Conservation (phyloP, 1,140 invertebrate species). For the Drosophila lini region DNA sequence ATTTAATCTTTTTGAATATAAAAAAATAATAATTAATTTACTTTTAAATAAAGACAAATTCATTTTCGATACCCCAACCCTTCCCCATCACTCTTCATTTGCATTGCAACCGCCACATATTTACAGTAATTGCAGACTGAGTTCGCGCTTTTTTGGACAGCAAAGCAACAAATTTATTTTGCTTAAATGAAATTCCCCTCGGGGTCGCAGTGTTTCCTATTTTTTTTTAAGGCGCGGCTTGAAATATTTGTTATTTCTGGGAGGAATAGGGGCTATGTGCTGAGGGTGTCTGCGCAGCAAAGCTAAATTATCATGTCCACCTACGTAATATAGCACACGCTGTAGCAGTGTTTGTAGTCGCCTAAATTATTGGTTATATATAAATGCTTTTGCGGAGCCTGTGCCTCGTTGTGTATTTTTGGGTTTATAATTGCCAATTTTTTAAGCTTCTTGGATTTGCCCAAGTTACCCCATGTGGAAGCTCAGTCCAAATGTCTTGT, state of each 20-base stretch:
- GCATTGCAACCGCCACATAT: slow-evolving; percentile 54
- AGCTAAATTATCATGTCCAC: slow-evolving; percentile 77
- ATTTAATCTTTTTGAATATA: no score
- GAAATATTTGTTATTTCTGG: slow-evolving; percentile 38
- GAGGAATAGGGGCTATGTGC: slow-evolving; percentile 14
- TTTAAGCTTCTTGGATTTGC: slow-evolving; percentile 11
- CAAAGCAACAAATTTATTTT: slow-evolving; percentile 75
- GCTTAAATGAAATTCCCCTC: slow-evolving; percentile 71
- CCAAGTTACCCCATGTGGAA: slow-evolving; percentile 18
- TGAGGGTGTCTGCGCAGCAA: slow-evolving; percentile 60
- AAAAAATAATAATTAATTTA: background rate
- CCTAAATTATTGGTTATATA: slow-evolving; percentile 79
- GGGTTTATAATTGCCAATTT: slow-evolving; percentile 65
- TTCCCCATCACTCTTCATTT: slow-evolving; percentile 43
- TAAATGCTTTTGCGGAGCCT: slow-evolving; percentile 49
- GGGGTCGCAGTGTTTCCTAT: slow-evolving; percentile 45
- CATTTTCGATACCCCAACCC: background rate
- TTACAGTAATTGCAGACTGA: slow-evolving; percentile 65
- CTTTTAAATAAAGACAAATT: background rate
- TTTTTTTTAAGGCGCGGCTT: slow-evolving; percentile 73
- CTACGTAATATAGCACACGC: slow-evolving; percentile 76
- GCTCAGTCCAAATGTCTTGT: slow-evolving; percentile 8
- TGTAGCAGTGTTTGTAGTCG: slow-evolving; percentile 44
- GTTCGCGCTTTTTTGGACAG: slow-evolving; percentile 40
- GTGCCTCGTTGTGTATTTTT: slow-evolving; percentile 62